Base-by-base conservation (phyloP, 2,113 vertebrate species). In the Toxostoma redivivum region DNA sequence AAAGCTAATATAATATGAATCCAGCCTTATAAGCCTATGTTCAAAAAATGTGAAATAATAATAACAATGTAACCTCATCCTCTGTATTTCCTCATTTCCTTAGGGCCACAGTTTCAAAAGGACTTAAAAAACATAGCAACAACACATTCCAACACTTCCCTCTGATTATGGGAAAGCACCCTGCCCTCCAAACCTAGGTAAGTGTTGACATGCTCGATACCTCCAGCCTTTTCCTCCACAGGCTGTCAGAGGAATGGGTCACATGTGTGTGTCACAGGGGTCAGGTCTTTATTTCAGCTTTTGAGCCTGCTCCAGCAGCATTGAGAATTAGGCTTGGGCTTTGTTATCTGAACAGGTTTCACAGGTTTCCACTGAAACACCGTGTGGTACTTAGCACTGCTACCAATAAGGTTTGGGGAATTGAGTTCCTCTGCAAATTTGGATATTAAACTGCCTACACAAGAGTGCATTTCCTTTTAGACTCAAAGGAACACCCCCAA, bases 51-150 rank as follows among this genome's bases (percentile, higher is more conserved):
- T 88, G 82, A 90, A 96, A 95, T 92, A 95, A 95, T 91, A 95
- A 94, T 83, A 92, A 90, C 61, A 94, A 76, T 84, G 88, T 96
- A 96, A 94, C 79, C 60, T 92, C 94, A 95, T 95, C 80, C 80
- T 87, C 76, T 15, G 37, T 86, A 86, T 97, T 96, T 96, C 85
- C 88, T 96, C 92, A 93, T 96, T 96, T 96, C 93, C 88, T 96
- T 64, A 90, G 92, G 86, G 88, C 72, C 80, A 56, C n/a, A 28
- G 76, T 96, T 97, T 96, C 94, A 96, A 96, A 97, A 93, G 89
- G 93, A 81, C 92, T 96, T 95, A 58, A 93, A 93, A 96, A 88
- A 86, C 88, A 69, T 45, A 94, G 90, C 90, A 96, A 94, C 88
- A 96, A 92, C 92, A 50, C 85, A 96, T 96, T 97, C 95, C 90